phyloP scores from a whole-genome alignment of 1,140 invertebrate genomes.

The Tetragnatha versicolor region DNA sequence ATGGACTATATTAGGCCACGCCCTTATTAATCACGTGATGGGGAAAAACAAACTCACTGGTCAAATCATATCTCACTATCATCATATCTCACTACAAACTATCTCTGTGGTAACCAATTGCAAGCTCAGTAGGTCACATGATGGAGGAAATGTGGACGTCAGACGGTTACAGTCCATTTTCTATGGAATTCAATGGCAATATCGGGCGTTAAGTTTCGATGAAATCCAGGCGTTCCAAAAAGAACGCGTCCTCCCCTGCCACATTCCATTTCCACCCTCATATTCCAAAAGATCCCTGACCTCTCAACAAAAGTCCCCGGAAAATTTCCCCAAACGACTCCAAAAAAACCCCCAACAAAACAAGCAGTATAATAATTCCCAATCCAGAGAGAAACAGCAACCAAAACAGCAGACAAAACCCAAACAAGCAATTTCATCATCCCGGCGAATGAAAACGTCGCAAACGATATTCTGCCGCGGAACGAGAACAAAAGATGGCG shows the following conservation, averaged over 20 bases:
- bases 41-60: too few species aligned
- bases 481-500: conserved; percentile 45
- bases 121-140: too few species aligned
- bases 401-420: conserved; percentile 3
- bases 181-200: too few species aligned
- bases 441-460: conserved; percentile 36
- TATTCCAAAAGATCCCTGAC: neutral
- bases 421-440: conserved; percentile 30
- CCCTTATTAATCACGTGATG: too few species aligned
- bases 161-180: too few species aligned
- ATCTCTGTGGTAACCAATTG: too few species aligned
- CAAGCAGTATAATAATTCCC: neutral
- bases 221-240: too few species aligned
- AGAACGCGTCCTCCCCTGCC: neutral
- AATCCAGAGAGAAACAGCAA: neutral
- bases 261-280: neutral
- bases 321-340: neutral
- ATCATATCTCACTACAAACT: too few species aligned
- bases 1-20: too few species aligned
- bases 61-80: too few species aligned
- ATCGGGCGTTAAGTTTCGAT: too few species aligned
- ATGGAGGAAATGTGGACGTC: too few species aligned
- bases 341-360: neutral
- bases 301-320: neutral
- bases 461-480: conserved; percentile 31